These are phyloP conservation scores for Campopleginae sp. DNA, from an alignment of 2,888 invertebrate genomes.

Conservation along the genomic window DNA sequence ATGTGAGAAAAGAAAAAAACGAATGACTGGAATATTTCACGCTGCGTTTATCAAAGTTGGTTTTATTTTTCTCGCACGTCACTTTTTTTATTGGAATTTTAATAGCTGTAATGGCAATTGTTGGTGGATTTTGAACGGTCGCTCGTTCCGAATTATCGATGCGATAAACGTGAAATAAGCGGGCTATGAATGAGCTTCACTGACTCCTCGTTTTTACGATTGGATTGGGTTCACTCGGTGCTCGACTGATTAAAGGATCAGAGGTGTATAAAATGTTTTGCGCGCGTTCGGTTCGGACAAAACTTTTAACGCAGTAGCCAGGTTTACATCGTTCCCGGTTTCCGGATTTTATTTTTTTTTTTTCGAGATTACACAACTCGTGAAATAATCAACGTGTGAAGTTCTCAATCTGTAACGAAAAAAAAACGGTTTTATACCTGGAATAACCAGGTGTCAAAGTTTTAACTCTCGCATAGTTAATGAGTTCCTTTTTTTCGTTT, in stretches of 20 bases:
- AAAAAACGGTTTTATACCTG: background rate
- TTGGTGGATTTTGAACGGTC: background rate
- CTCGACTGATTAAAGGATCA: conserved; percentile 17
- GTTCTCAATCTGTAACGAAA: background rate
- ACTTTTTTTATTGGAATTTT: conserved; percentile 1
- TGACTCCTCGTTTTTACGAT: conserved; percentile 1
- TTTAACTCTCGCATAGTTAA: background rate
- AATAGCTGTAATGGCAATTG: background rate
- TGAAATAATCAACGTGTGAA: background rate
- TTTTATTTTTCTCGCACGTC: background rate
- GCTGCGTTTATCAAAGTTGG: background rate
- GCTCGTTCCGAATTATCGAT: conserved; percentile 2
- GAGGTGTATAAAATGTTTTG: background rate
- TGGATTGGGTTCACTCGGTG: background rate
- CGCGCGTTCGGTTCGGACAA: background rate
- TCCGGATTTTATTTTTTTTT: background rate
- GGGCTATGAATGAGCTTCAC: conserved; percentile 10
- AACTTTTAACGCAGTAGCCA: background rate
- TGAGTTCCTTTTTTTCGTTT: conserved; percentile 50
- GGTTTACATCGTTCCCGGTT: background rate
- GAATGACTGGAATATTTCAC: background rate
- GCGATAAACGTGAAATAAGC: background rate
- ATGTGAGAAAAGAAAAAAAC: background rate
- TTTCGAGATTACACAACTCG: background rate
- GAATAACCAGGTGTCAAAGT: background rate